Evolutionary conservation across 2,113 vertebrate species (phyloP).

Genomic region (Microcebus jonahi): DNA sequence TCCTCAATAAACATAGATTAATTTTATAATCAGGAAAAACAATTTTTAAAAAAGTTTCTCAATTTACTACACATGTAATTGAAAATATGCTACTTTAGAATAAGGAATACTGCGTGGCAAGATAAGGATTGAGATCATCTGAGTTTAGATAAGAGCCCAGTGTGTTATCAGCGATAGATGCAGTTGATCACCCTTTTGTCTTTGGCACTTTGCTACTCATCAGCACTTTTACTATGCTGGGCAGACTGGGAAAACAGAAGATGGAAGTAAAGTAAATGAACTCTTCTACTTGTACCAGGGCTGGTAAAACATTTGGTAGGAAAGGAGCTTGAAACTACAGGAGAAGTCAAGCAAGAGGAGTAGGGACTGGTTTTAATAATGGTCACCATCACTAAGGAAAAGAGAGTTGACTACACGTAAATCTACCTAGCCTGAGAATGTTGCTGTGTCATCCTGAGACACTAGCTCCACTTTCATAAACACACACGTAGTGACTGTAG

Average conservation of each 20-base stretch:
- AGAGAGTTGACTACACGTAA: background rate
- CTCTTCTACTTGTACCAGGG: background rate
- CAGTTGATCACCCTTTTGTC: background rate
- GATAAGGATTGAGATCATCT: background rate
- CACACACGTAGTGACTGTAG: background rate
- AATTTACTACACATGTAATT: background rate
- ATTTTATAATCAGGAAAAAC: conserved; percentile 11
- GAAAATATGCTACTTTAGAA: conserved; percentile 15
- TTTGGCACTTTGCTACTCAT: background rate
- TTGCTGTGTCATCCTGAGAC: background rate
- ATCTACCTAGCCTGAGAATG: background rate
- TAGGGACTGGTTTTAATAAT: background rate
- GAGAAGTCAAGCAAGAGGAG: background rate
- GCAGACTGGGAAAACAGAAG: conserved; percentile 26
- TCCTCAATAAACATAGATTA: background rate
- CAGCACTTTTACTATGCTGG: background rate
- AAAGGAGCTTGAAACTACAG: background rate
- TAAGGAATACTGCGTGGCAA: background rate
- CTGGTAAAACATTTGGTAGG: background rate
- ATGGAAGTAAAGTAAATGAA: conserved; percentile 20
- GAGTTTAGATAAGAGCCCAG: background rate
- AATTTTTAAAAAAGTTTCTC: background rate
- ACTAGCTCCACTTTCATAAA: background rate
- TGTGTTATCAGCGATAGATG: background rate
- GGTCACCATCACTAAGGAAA: background rate